phyloP scores from a whole-genome alignment of 1,140 invertebrate genomes.

The Amyelois transitella region DNA sequence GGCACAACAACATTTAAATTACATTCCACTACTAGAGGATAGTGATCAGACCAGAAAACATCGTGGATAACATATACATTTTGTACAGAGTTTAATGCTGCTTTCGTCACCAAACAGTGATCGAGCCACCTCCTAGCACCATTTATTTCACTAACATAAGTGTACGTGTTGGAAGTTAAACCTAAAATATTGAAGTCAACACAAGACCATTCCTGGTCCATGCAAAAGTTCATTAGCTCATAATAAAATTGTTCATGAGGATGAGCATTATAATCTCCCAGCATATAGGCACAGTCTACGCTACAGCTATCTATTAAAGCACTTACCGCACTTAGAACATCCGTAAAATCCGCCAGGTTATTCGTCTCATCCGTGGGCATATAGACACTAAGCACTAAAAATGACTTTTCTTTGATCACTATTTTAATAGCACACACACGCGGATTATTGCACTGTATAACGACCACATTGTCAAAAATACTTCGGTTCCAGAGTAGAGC shows the following conservation, averaged over 20 bases:
- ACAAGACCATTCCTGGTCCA: neutral
- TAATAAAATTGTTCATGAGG: neutral
- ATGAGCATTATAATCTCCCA: conserved; percentile 8
- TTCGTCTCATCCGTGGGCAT: neutral
- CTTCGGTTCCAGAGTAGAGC: neutral
- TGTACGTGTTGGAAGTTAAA: neutral
- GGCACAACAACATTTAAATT: too few species aligned
- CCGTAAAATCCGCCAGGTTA: conserved; percentile 3
- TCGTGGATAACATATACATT: neutral
- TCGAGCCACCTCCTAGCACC: neutral
- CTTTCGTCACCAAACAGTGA: neutral
- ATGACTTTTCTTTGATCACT: neutral
- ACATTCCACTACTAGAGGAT: too few species aligned
- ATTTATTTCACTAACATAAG: neutral
- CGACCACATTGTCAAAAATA: neutral
- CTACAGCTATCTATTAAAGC: neutral
- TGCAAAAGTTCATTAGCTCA: conserved; percentile 1
- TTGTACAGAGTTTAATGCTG: too few species aligned
- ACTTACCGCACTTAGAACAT: neutral
- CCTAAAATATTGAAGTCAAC: neutral
- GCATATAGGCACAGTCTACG: neutral
- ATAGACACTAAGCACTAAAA: neutral
- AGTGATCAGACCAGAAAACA: too few species aligned
- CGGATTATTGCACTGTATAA: conserved; percentile 4
- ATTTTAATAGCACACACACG: neutral